phyloP scores from a whole-genome alignment of 1,140 invertebrate species.

The Rhizoglyphus robini region DNA sequence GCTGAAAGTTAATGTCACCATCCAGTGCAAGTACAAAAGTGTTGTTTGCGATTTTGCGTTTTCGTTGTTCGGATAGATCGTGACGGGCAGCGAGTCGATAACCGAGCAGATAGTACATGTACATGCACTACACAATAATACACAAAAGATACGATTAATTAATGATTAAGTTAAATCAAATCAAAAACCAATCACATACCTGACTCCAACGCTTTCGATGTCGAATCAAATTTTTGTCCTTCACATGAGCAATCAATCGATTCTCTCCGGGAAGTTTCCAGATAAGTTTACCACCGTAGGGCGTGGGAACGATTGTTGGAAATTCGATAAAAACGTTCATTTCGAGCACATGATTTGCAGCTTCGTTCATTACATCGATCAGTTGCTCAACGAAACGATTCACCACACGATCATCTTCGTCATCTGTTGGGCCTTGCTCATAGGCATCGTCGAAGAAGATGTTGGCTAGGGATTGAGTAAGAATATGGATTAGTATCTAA shows the following conservation, averaged over 20 bases:
- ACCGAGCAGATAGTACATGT: no score
- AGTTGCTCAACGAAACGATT: conserved; percentile 98
- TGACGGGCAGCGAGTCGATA: conserved; percentile 76
- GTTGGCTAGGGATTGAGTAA: no score
- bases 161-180: no score
- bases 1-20: conserved; percentile 95
- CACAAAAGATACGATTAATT: no score
- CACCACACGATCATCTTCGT: conserved; percentile 80
- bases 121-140: conserved; percentile 48
- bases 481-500: no score
- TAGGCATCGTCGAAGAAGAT: conserved; percentile 98
- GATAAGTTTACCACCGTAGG: conserved; percentile 82
- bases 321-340: conserved; percentile 52
- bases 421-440: conserved; percentile 75
- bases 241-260: conserved; percentile 91
- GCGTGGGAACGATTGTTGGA: conserved; percentile 82
- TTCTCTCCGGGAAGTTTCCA: conserved; percentile 95
- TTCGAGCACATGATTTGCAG: conserved; percentile 73
- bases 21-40: no score
- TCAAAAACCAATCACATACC: no score
- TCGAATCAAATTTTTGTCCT: conserved; percentile 90
- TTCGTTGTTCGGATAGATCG: conserved; percentile 79
- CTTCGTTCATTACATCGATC: conserved; percentile 89
- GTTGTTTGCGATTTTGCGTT: no score
- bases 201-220: no score